Conservation (phyloP, 2,888 invertebrate genomes). For the Troilus luridus region DNA sequence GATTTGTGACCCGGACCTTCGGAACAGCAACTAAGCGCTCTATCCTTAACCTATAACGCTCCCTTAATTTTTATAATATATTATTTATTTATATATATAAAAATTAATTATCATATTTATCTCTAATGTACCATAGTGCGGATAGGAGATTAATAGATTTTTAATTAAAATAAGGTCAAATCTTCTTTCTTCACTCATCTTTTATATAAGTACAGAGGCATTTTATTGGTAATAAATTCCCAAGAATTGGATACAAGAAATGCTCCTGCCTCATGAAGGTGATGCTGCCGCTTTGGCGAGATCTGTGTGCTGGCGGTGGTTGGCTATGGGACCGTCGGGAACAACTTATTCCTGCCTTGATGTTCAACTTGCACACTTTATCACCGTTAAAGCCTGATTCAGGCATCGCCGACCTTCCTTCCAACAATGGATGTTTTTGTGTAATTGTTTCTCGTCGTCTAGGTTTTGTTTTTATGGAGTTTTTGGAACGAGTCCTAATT, state of each 20-base stretch:
- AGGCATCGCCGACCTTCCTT: constrained; percentile 27
- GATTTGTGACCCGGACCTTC: too few relatives aligned
- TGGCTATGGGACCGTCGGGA: neutral
- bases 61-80: too few relatives aligned
- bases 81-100: too few relatives aligned
- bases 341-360: neutral
- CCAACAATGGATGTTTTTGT: constrained; percentile 36
- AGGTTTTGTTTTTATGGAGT: neutral
- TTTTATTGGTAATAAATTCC: too few relatives aligned
- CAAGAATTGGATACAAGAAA: neutral
- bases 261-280: neutral
- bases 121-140: too few relatives aligned
- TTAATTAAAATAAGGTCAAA: too few relatives aligned
- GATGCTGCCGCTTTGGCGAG: neutral
- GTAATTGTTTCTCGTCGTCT: constrained; percentile 19
- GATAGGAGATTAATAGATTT: too few relatives aligned
- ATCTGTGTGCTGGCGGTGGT: neutral
- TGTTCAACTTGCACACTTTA: constrained; percentile 42
- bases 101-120: too few relatives aligned
- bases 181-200: too few relatives aligned
- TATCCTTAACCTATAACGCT: too few relatives aligned
- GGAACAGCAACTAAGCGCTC: too few relatives aligned
- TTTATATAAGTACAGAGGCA: too few relatives aligned
- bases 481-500: neutral
- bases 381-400: constrained; percentile 29